Base-by-base conservation (phyloP, 2,888 invertebrate species). In the Chymomyza procnemis region DNA sequence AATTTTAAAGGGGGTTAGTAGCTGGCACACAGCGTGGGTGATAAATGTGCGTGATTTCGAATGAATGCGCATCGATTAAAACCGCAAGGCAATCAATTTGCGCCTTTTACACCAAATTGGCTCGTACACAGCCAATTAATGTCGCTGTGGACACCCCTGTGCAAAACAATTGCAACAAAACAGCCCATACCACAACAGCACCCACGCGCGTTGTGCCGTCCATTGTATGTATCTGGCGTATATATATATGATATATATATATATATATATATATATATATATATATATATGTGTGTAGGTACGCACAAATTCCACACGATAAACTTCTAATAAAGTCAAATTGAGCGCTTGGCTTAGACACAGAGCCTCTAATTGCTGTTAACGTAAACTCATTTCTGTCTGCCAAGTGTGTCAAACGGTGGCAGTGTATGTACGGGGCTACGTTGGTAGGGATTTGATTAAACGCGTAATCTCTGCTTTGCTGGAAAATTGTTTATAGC, bases 11-110 rank as follows among this genome's bases (percentile, higher is more conserved):
- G 9, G 16, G 8, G 3, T 16, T 6, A 30, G 59, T 1, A 19
- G 18, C 14, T 18, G 48, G n/a, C 5, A n/a, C 52, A 30, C 21
- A 26, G 48, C 19, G 76, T 78, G 85, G 85, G 82, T 79, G 84
- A 87, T 87, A 81, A 87, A 85, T 88, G 86, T 81, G 79, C 88
- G 86, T 87, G 86, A 87, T 87, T 83, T 81, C 81, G 80, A 87
- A 88, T 87, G 88, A 87, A 87, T 85, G 85, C 60, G 81, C 86
- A 85, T 85, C 86, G 88, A 88, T 87, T 88, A 87, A 88, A 88
- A 86, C 87, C 87, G 82, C 87, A 87, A 74, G 80, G 87, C 88
- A 87, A 87, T 87, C 88, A 88, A 87, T 87, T 87, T 84, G 78
- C 88, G 86, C 86, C 78, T 85, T 86, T 87, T 74, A 81, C 83